phyloP scores from a whole-genome alignment of 2,113 vertebrate species.

The Tichodroma muraria region DNA sequence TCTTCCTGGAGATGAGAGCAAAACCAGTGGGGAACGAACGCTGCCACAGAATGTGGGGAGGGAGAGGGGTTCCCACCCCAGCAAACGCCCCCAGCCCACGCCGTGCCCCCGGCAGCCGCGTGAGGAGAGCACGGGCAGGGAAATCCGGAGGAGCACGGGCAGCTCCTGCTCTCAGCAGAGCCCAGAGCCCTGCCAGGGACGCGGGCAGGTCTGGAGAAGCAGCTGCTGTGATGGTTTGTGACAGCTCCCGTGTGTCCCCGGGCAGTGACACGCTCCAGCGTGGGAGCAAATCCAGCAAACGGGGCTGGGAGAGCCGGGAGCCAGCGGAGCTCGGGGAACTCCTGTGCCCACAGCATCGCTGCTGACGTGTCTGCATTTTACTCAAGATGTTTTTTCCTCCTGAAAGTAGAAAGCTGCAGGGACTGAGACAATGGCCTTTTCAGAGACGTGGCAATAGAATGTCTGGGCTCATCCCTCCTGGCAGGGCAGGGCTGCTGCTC shows the following conservation, averaged over 20 bases:
- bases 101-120: not conserved
- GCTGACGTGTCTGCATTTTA: not conserved
- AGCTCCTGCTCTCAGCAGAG: not conserved
- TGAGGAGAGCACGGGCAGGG: not conserved
- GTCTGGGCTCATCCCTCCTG: not conserved
- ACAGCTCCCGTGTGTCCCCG: not conserved
- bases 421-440: not conserved
- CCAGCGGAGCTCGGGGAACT: not conserved
- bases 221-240: not conserved
- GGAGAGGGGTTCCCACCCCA: not conserved
- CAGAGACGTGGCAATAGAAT: not conserved
- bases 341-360: not conserved
- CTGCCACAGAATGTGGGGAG: not conserved
- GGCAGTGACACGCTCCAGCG: not conserved
- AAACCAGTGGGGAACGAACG: fast-evolving
- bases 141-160: not conserved
- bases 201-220: not conserved
- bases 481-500: not conserved
- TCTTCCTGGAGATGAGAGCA: not conserved
- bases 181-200: not conserved
- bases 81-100: not conserved
- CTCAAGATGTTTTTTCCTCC: not conserved
- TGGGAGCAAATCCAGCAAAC: not conserved
- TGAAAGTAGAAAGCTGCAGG: not conserved
- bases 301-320: not conserved